Evolutionary conservation across 1,140 invertebrate genomes (phyloP).

Genomic region (Harpegnathos saltator): DNA sequence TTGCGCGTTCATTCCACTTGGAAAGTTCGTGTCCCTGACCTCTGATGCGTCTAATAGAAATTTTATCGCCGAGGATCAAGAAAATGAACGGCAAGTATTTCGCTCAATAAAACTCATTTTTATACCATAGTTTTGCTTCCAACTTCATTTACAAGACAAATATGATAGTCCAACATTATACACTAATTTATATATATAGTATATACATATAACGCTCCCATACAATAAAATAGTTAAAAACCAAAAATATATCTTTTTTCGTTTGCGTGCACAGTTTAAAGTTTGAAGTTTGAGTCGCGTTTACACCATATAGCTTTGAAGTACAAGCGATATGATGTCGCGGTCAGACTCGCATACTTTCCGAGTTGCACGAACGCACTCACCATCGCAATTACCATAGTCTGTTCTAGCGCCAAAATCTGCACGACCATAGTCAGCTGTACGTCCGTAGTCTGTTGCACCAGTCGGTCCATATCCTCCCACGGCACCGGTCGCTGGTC

Average conservation of each 20-base stretch:
- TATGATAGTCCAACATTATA: too few species aligned
- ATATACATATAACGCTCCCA: too few species aligned
- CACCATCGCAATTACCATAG: conserved; percentile 79
- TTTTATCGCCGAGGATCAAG: background rate
- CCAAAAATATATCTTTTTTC: background rate
- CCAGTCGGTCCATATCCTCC: conserved; percentile 82
- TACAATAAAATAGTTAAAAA: too few species aligned
- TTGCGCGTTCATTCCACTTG: conserved; percentile 7
- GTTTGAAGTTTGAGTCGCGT: too few species aligned
- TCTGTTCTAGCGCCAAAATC: conserved; percentile 83
- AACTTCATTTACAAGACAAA: too few species aligned
- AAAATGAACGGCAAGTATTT: background rate
- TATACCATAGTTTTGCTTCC: too few species aligned
- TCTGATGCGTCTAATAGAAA: background rate
- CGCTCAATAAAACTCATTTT: too few species aligned
- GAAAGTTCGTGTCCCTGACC: conserved; percentile 10
- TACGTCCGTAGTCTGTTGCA: conserved; percentile 82
- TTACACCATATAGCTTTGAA: background rate
- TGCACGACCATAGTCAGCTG: conserved; percentile 80
- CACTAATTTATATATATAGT: too few species aligned
- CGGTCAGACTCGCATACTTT: conserved; percentile 3
- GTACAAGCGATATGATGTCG: background rate
- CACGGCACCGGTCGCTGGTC: conserved; percentile 80
- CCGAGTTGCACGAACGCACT: background rate
- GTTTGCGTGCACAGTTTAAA: too few species aligned